Conservation (phyloP, 2,888 invertebrate species). For the Toxonevra muliebris region DNA sequence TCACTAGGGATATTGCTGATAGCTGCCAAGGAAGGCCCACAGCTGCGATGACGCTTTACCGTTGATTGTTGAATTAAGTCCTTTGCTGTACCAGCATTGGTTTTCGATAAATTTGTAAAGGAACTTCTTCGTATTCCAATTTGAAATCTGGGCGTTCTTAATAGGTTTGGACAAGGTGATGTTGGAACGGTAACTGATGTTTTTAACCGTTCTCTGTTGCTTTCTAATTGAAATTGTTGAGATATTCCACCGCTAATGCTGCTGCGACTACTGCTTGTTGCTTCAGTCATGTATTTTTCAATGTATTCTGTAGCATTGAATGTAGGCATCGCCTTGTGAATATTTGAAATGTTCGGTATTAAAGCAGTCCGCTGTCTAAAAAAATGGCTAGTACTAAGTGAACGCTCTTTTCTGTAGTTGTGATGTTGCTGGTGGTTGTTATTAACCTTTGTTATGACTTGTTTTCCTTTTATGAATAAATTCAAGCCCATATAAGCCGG, state of each 20-base stretch:
- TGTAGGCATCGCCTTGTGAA: constrained; percentile 59
- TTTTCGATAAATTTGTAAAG: constrained; percentile 47
- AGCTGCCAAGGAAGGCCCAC: constrained; percentile 51
- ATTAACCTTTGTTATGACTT: constrained; percentile 54
- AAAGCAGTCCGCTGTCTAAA: constrained; percentile 49
- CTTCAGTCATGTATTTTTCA: constrained; percentile 53
- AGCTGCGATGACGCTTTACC: constrained; percentile 55
- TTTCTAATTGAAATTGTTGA: constrained; percentile 12
- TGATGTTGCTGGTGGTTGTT: constrained; percentile 42
- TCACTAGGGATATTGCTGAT: no score
- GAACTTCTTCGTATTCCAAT: constrained; percentile 44
- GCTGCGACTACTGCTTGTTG: constrained; percentile 50
- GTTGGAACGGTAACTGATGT: background rate
- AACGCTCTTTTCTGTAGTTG: constrained; percentile 53
- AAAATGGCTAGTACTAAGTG: constrained; percentile 47
- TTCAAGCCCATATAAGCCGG: constrained; percentile 80
- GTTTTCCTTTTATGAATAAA: constrained; percentile 62
- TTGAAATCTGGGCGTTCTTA: constrained; percentile 18
- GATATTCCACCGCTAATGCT: constrained; percentile 36
- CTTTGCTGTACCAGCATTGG: constrained; percentile 37
- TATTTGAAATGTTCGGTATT: constrained; percentile 50
- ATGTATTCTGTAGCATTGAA: constrained; percentile 61
- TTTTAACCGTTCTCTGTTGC: no score
- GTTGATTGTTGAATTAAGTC: constrained; percentile 27
- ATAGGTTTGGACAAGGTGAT: constrained; percentile 44